Conservation (phyloP, 1,140 invertebrate genomes). For the Hycleus cichorii region DNA sequence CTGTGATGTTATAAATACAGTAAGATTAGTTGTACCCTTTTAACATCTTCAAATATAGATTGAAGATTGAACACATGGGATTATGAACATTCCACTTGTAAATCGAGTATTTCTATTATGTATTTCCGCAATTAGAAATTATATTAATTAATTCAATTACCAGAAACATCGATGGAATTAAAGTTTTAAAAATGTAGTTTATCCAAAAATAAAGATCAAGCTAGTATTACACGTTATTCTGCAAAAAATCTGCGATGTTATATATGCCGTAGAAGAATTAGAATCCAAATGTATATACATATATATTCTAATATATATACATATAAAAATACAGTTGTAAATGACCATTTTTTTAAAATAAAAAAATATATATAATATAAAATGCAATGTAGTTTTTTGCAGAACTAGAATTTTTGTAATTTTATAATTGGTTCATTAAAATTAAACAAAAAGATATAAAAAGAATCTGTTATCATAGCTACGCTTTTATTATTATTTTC, state of each 20-base stretch:
- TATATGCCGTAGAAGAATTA: not conserved
- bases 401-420: conserved; percentile 20
- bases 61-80: not conserved
- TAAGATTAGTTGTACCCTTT: conserved; percentile 11
- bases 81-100: not conserved
- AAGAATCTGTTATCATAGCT: not conserved
- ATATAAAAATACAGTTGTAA: conserved; percentile 17
- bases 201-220: conserved; percentile 11
- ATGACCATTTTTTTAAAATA: conserved; percentile 4
- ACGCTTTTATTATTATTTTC: conserved; percentile 9
- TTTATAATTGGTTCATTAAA: conserved; percentile 19
- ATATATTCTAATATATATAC: conserved; percentile 9
- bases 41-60: conserved; percentile 7
- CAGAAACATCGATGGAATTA: no score
- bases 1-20: conserved; percentile 15
- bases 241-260: not conserved
- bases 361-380: not conserved
- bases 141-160: conserved; percentile 2
- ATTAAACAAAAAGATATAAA: conserved; percentile 1
- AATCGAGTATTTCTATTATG: not conserved
- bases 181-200: not conserved
- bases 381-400: conserved; percentile 18
- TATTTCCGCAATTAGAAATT: conserved; percentile 7
- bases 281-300: conserved; percentile 2
- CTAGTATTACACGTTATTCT: conserved; percentile 3